Base-by-base conservation (phyloP, 2,888 invertebrate species). In the Cabera pusaria region DNA sequence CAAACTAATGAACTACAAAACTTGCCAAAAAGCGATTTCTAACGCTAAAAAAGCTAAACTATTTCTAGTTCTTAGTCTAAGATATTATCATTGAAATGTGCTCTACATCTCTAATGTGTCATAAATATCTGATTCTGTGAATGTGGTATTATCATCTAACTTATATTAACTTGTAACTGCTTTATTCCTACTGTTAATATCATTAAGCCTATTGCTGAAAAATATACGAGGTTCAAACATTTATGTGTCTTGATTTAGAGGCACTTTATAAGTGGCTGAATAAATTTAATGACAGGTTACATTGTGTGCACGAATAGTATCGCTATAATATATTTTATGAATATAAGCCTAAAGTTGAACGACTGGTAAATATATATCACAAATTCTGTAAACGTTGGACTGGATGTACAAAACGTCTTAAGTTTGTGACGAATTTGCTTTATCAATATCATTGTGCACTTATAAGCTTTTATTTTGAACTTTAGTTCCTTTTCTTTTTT, bases 31-130 rank as follows among this genome's bases (percentile, higher is more conserved):
- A 87, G 86, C 86, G 57, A 62, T 34, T 49, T 70, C 70, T 76
- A 78, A 72, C 51, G 87, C 87, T 86, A 86, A 82, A 82, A 75
- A 86, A 87, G 86, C 86, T 79, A 79, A 60, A 60, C 66, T 71
- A 59, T 49, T 53, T 49, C 67, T 68, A 67, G 42, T 42, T 45
- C 59, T 69, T 65, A 72, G 36, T 31, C 64, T 80, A 78, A 34
- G 74, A 68, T 76, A 77, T 78, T 52, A 52, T n/a, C n/a, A n/a
- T 72, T 78, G 65, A 81, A 77, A 65, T 62, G 81, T 84, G 84
- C 77, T 66, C 73, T 80, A 79, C 59, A 18, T 62, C 67, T 77
- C 71, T 60, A 64, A 65, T 45, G 75, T 80, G 72, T 66, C 39
- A 61, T 58, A 61, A 54, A 45, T 64, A 60, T 59, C 62, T 64